phyloP scores from a whole-genome alignment of 2,797 vertebrate species.

The Semaprochilodus insignis region DNA sequence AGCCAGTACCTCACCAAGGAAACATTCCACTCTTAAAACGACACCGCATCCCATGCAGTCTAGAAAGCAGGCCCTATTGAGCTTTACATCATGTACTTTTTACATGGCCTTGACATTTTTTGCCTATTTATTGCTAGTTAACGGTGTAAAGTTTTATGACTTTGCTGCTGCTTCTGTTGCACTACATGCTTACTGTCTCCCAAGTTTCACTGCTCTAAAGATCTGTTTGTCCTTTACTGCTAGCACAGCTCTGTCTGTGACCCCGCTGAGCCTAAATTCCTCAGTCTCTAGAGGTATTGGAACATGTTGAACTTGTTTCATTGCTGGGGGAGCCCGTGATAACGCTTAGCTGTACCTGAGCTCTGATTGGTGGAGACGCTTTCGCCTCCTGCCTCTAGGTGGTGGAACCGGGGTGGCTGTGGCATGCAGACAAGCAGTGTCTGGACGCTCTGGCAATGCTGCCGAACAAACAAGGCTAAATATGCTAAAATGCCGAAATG shows the following conservation, averaged over 20 bases:
- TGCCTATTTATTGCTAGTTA: constrained; percentile 39
- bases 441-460: constrained; percentile 5
- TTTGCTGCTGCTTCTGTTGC: constrained; percentile 5
- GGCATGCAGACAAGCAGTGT: constrained; percentile 35
- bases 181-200: background rate
- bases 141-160: constrained; percentile 44
- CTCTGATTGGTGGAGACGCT: constrained; percentile 8
- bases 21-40: constrained; percentile 37
- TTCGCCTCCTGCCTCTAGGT: background rate
- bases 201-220: constrained; percentile 3
- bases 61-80: constrained; percentile 9
- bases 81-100: constrained; percentile 24
- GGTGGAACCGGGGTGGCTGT: background rate
- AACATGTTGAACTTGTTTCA: constrained; percentile 40
- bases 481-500: background rate
- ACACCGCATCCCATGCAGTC: background rate
- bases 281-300: constrained; percentile 53
- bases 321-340: constrained; percentile 9
- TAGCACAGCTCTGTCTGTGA: constrained; percentile 44
- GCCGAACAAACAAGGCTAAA: constrained; percentile 24
- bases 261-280: constrained; percentile 42
- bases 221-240: constrained; percentile 42
- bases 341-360: constrained; percentile 12
- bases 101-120: constrained; percentile 30
- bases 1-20: constrained; percentile 23